Base-by-base conservation (phyloP, 2,888 invertebrate genomes). In the Dasysyrphus albostriatus region DNA sequence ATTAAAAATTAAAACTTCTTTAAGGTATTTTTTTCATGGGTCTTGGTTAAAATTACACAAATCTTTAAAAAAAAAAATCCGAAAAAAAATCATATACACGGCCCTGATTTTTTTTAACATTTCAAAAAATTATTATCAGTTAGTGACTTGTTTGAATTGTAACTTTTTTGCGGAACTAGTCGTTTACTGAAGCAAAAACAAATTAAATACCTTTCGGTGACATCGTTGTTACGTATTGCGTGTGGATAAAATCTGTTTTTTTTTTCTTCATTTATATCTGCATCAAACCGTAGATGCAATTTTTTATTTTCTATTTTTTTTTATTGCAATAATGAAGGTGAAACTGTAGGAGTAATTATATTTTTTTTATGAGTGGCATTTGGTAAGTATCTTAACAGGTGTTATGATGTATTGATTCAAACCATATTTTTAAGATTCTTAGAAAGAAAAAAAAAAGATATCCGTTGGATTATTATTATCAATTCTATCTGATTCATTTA, bases 41-140 rank as follows among this genome's bases (percentile, higher is more conserved):
- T 24, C n/a, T 24, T 24, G 24, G 24, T 24, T 24, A n/a, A n/a
- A n/a, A n/a, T n/a, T n/a, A n/a, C n/a, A 4, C 32, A 32, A 32
- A 32, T 6, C 32, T 32, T 32, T n/a, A n/a, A 5, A 32, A 32
- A 2, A 5, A 10, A 37, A 16, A 6, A 7, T 16, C 58, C 34
- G 2, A 6, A 42, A 42, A 0, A 42, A 24, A 39, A 24, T 24
- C 7, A 61, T 10, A 2, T 2, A 14, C 4, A 39, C 42, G 61
- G 24, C 4, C 61, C 61, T 61, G 61, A n/a, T 67, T 82, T 2
- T n/a, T 37, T 2, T 39, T 2, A 61, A 73, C 61, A 63, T 58
- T n/a, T 69, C 32, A 83, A 58, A 61, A 51, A 80, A 77, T 82
- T 69, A 74, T 82, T 69, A 77, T 54, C 16, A 73, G 42, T 29